phyloP scores from a whole-genome alignment of 2,113 vertebrate genomes.

The Tympanuchus pallidicinctus region DNA sequence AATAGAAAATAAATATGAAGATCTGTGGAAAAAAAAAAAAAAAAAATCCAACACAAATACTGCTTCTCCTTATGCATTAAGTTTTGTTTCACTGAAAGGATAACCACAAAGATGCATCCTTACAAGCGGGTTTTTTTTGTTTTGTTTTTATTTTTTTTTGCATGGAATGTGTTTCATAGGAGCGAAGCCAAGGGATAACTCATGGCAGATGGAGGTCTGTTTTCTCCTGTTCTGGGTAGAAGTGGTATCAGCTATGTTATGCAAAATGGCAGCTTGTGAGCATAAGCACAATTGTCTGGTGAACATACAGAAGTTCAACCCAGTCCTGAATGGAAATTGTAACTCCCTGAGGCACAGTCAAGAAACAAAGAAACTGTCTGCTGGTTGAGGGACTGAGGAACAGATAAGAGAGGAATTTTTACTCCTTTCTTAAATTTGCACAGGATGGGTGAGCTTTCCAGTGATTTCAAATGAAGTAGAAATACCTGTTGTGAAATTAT shows the following conservation, averaged over 20 bases:
- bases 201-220: background rate
- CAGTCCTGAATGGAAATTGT: rapidly evolving
- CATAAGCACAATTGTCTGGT: background rate
- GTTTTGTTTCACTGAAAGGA: background rate
- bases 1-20: background rate
- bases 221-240: background rate
- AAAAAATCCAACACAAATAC: background rate
- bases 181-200: background rate
- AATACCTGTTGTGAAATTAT: background rate
- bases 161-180: background rate
- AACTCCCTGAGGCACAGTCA: background rate
- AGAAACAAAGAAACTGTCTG: background rate
- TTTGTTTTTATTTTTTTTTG: background rate
- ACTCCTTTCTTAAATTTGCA: background rate
- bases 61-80: background rate
- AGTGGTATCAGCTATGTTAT: background rate
- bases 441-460: background rate
- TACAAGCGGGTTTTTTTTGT: background rate
- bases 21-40: background rate
- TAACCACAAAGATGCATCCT: background rate
- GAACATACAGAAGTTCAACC: background rate
- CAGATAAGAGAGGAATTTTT: background rate
- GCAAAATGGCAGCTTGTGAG: background rate
- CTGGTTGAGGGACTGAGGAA: background rate
- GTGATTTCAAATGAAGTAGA: background rate